A percentile compares a stretch with the other conserved stretches of the same genome.
These are phyloP conservation scores for Muscicapa comitata DNA, from an alignment of 2,797 vertebrate species.

Conservation along the genomic window DNA sequence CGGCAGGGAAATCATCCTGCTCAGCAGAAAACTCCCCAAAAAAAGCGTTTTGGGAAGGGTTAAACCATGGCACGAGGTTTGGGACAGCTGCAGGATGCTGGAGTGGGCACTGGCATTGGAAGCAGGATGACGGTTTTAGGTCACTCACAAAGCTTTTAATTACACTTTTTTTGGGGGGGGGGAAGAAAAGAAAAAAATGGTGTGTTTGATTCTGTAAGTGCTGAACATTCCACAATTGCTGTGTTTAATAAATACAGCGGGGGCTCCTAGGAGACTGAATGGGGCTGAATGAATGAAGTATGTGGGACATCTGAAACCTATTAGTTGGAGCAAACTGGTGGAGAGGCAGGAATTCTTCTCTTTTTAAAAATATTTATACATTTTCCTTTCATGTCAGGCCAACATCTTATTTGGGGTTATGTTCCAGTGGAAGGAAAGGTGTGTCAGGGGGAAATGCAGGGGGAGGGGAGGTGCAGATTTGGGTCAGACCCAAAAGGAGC, in stretches of 20 bases:
- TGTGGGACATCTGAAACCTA: slow-evolving; percentile 73
- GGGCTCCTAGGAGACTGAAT: slow-evolving; percentile 71
- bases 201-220: slow-evolving; percentile 59
- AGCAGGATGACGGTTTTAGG: slow-evolving; percentile 1
- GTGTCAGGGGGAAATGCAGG: slow-evolving; percentile 48
- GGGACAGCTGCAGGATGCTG: background rate
- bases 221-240: slow-evolving; percentile 70
- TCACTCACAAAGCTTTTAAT: slow-evolving; percentile 40
- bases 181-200: background rate
- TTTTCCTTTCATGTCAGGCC: slow-evolving; percentile 64
- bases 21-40: background rate
- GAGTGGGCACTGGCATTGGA: background rate
- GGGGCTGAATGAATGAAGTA: slow-evolving; percentile 66
- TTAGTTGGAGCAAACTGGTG: slow-evolving; percentile 68
- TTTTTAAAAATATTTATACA: slow-evolving; percentile 64
- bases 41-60: background rate
- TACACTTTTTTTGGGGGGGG: background rate
- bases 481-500: slow-evolving; percentile 23
- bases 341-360: slow-evolving; percentile 69
- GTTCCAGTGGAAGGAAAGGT: slow-evolving; percentile 69
- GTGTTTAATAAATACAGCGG: slow-evolving; percentile 71
- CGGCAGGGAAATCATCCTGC: background rate
- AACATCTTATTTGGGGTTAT: slow-evolving; percentile 62
- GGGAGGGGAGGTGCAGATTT: slow-evolving; percentile 21
- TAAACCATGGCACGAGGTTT: background rate